Conservation (phyloP, 2,797 vertebrate genomes). For the Neosilurus mollespiculum region DNA sequence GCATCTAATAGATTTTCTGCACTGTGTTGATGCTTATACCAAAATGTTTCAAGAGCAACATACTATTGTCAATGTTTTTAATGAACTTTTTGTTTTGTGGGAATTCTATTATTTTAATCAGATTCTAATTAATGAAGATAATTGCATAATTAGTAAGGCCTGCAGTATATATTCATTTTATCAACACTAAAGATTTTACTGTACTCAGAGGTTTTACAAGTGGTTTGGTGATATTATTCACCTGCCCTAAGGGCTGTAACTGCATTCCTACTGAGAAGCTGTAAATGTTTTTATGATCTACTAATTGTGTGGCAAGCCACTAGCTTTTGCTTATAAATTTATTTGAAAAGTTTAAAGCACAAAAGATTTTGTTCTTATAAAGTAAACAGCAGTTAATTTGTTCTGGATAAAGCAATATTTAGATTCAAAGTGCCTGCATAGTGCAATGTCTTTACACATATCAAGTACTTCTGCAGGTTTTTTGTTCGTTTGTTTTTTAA, state of each 20-base stretch:
- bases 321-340: not conserved
- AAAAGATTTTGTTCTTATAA: not conserved
- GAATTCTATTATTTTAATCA: not conserved
- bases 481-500: not conserved
- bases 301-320: constrained; percentile 7
- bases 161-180: not conserved
- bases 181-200: not conserved
- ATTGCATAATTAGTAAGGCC: not conserved
- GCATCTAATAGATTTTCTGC: constrained; percentile 18
- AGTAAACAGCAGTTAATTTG: constrained; percentile 3
- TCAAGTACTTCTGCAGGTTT: not conserved
- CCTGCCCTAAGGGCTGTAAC: constrained; percentile 13
- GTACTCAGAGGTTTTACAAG: not conserved
- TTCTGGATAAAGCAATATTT: not conserved
- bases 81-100: not conserved
- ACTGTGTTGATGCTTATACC: constrained; percentile 6
- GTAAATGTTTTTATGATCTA: constrained; percentile 22
- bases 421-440: not conserved
- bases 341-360: constrained; percentile 1
- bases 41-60: not conserved
- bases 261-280: constrained; percentile 16
- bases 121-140: not conserved
- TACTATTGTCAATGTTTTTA: not conserved
- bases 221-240: constrained; percentile 29
- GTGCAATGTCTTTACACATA: not conserved